A percentile compares a stretch with the other conserved stretches of the same genome.
phyloP scores from a whole-genome alignment of 2,797 vertebrate genomes.

The Oreochromis grahami region DNA sequence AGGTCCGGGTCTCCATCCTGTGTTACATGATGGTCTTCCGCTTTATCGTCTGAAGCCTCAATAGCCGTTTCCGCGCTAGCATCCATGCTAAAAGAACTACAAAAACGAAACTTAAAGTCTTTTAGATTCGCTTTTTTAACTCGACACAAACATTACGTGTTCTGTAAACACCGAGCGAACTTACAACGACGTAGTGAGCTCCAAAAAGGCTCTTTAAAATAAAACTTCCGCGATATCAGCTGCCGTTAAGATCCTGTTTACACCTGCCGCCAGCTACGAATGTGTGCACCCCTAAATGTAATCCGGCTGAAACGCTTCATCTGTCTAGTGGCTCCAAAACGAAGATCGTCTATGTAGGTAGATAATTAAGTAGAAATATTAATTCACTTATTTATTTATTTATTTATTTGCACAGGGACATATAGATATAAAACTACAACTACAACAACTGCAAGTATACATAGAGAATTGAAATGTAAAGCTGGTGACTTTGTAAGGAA shows the following conservation, averaged over 20 bases:
- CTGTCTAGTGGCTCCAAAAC: rapidly evolving
- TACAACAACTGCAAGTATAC: neutral
- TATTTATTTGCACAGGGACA: neutral
- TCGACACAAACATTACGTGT: neutral
- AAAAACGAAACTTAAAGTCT: neutral
- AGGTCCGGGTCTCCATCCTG: neutral
- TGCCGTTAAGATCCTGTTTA: neutral
- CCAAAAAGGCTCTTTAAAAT: neutral
- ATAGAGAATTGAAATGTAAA: neutral
- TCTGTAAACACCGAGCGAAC: too few species aligned
- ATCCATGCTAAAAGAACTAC: constrained; percentile 12
- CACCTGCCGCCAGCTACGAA: neutral
- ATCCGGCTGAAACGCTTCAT: constrained; percentile 3
- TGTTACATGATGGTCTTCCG: neutral
- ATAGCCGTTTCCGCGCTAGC: neutral
- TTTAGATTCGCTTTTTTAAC: neutral
- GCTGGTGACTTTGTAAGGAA: neutral
- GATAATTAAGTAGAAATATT: neutral
- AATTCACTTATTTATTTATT: neutral
- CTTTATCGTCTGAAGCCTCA: neutral
- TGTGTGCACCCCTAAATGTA: neutral
- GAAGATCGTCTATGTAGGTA: neutral
- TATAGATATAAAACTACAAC: neutral
- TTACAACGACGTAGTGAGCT: rapidly evolving
- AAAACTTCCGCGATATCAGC: neutral